Conservation (phyloP, 2,113 vertebrate species). For the Kryptolebias marmoratus region DNA sequence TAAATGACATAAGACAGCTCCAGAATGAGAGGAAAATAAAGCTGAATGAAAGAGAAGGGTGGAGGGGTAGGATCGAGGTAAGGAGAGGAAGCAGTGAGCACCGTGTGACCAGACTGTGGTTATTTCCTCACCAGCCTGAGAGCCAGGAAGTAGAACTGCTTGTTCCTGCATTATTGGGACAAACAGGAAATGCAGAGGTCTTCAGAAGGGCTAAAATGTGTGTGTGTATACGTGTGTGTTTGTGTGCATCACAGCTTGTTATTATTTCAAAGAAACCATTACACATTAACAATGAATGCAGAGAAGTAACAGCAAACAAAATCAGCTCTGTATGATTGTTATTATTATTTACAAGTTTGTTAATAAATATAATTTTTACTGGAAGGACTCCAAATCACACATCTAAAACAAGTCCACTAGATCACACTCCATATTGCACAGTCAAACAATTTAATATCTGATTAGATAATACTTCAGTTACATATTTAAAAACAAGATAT, state of each 20-base stretch:
- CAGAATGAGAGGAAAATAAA: constrained; percentile 24
- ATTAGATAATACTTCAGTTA: no score
- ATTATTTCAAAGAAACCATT: not conserved
- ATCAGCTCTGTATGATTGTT: no score
- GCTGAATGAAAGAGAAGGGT: constrained; percentile 31
- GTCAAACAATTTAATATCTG: no score
- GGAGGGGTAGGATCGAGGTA: constrained; percentile 34
- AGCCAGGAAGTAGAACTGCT: constrained; percentile 81
- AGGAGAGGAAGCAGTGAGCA: constrained; percentile 61
- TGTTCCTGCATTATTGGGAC: constrained; percentile 80
- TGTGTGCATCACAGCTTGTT: constrained; percentile 9
- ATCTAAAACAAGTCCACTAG: no score
- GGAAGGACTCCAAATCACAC: no score
- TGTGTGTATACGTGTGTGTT: constrained; percentile 43
- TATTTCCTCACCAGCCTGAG: constrained; percentile 84
- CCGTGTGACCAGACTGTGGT: constrained; percentile 82
- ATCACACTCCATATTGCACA: no score
- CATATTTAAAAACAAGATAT: no score
- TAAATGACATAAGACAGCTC: constrained; percentile 33
- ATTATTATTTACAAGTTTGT: no score
- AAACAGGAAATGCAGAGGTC: constrained; percentile 84
- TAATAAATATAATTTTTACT: no score
- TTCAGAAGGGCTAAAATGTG: constrained; percentile 69
- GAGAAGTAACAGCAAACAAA: not conserved
- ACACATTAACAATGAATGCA: not conserved